Base-by-base conservation (phyloP, 2,888 invertebrate genomes). In the Platerodrilus igneus region DNA sequence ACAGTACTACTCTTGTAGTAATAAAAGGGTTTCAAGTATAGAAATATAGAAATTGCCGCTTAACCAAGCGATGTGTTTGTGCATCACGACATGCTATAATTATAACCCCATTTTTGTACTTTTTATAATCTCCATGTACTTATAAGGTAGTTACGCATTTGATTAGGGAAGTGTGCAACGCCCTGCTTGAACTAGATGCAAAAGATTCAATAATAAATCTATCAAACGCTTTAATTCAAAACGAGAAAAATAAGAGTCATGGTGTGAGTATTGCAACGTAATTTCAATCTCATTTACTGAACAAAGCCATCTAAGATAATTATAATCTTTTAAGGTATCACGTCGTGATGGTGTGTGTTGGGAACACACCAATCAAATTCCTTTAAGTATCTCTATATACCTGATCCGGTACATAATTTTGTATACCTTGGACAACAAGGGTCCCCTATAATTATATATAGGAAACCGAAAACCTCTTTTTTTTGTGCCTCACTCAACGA, bases 301-400 rank as follows among this genome's bases (percentile, higher is more conserved):
- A 46, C 46, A 46, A 46, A 46, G 46, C 46, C 42, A 46, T 42
- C 42, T 39, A 25, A 38, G 46, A 46, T 46, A 46, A 46, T 46
- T 39, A 46, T 30, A 46, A 42, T 42, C 25, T 37, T 46, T 46
- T 34, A 29, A 37, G 39, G 37, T 31, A 42, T 42, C 46, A 46
- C 37, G 45, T 41, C 32, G 45, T 36, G 46, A 37, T 45, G 45
- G 45, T 41, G 41, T n/a, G n/a, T 41, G 33, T 36, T 34, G 29
- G 25, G 32, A 42, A 36, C 35, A 41, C 46, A 46, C 46, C 46
- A 46, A 46, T 46, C 46, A 46, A 46, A 45, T 41, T 46, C 39
- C 21, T 42, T 39, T 28, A 37, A 36, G 39, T 41, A 37, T 37
- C 41, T 42, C 33, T 38, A 39, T 38, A 30, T 45, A 41, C 41